phyloP scores from a whole-genome alignment of 1,140 invertebrate species.

The Panagrolaimus sp. region DNA sequence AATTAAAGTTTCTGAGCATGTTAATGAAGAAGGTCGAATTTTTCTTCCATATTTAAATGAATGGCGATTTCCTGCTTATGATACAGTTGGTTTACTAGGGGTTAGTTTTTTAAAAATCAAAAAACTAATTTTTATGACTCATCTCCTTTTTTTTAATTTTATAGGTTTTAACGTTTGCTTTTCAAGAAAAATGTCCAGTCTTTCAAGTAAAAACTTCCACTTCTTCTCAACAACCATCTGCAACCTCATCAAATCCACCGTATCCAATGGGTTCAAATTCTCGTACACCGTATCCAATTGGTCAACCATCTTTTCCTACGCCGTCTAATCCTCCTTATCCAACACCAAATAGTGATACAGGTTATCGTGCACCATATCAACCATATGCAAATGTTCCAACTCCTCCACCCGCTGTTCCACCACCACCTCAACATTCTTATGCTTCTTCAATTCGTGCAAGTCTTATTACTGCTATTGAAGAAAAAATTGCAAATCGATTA shows the following conservation, averaged over 20 bases:
- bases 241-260: constrained; percentile 36
- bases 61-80: constrained; percentile 73
- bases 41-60: constrained; percentile 93
- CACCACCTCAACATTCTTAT: constrained; percentile 18
- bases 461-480: constrained; percentile 84
- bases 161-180: constrained; percentile 82
- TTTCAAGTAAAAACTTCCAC: constrained; percentile 63
- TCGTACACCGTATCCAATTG: constrained; percentile 40
- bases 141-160: constrained; percentile 30
- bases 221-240: constrained; percentile 58
- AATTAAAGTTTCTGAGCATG: constrained; percentile 85
- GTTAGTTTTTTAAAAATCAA: constrained; percentile 32
- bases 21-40: constrained; percentile 89
- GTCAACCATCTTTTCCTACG: constrained; percentile 14
- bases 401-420: constrained; percentile 17
- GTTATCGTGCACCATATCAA: constrained; percentile 35
- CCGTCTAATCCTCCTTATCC: constrained; percentile 14
- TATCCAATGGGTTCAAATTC: constrained; percentile 47
- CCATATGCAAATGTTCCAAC: constrained; percentile 28
- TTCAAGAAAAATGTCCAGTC: constrained; percentile 89
- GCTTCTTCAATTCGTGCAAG: constrained; percentile 72
- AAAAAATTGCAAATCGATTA: constrained; percentile 77
- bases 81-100: constrained; percentile 49
- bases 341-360: constrained; percentile 19
- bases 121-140: constrained; percentile 22